Percentiles rank a stretch among this genome's conserved stretches.
phyloP scores from a whole-genome alignment of 2,797 vertebrate species.

The Falco rusticolus region DNA sequence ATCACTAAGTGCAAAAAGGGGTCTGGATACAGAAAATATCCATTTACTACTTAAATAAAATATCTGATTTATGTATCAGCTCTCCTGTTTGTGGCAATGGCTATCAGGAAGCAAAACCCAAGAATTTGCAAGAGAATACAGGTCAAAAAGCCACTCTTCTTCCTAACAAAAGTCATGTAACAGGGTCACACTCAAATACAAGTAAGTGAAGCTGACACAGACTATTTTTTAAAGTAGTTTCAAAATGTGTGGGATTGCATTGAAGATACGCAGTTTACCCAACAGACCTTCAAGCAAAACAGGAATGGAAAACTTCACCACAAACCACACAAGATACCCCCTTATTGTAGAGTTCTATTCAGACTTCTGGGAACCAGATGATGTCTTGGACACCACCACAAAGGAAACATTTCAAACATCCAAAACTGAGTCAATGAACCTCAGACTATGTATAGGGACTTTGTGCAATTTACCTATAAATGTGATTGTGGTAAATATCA shows the following conservation, averaged over 20 bases:
- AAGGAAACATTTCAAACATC: neutral
- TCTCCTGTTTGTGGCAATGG: neutral
- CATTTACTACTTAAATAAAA: neutral
- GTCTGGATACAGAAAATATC: neutral
- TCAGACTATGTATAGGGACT: neutral
- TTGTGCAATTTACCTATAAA: neutral
- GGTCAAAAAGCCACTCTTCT: neutral
- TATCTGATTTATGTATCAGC: neutral
- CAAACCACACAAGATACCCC: neutral
- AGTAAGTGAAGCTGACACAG: neutral
- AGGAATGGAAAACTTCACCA: neutral
- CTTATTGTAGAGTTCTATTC: neutral
- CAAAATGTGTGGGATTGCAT: neutral
- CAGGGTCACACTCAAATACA: neutral
- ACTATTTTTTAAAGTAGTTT: neutral
- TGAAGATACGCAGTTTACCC: neutral
- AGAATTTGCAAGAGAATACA: neutral
- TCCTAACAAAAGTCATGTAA: neutral
- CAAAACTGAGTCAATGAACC: neutral
- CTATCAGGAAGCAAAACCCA: neutral
- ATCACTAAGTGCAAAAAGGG: neutral
- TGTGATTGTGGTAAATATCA: neutral
- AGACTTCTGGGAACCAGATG: constrained; percentile 19
- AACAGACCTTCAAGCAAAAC: neutral
- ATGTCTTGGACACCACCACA: neutral